Percentiles rank a stretch among this genome's conserved stretches.
These are phyloP conservation scores for Lycodopsis pacificus DNA, from an alignment of 2,797 vertebrate species.

Conservation along the genomic window DNA sequence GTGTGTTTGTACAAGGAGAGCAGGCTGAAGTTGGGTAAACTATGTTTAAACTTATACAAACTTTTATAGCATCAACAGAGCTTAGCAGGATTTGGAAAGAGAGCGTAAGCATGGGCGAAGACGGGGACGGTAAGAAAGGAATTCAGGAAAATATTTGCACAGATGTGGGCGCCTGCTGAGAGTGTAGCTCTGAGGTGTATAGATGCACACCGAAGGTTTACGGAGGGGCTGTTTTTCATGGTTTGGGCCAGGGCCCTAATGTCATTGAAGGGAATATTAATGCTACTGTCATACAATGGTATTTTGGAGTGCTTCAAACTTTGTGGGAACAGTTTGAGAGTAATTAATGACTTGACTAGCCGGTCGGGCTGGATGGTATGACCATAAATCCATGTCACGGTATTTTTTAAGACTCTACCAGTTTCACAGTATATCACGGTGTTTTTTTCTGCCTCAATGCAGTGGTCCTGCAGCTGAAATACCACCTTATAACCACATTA, in stretches of 20 bases:
- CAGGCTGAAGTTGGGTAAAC: conserved; percentile 35
- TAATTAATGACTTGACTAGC: not conserved
- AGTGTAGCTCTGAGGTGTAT: conserved; percentile 1
- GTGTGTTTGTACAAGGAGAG: conserved; percentile 23
- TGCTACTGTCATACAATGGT: not conserved
- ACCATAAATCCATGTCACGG: no score
- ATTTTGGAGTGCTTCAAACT: not conserved
- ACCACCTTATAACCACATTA: no score
- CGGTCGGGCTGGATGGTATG: no score
- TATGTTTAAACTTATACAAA: conserved; percentile 61
- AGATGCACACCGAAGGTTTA: not conserved
- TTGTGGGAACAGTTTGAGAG: not conserved
- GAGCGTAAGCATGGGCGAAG: not conserved
- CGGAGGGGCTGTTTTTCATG: not conserved
- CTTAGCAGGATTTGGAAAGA: conserved; percentile 46
- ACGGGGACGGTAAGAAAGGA: conserved; percentile 22
- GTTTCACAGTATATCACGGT: no score
- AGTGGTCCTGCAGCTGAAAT: no score
- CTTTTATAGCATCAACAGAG: conserved; percentile 22
- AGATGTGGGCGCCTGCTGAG: conserved; percentile 63
- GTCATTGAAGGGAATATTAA: not conserved
- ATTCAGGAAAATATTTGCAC: conserved; percentile 66
- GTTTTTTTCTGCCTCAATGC: no score
- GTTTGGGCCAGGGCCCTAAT: not conserved
- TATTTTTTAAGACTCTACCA: no score